Evolutionary conservation across 2,888 invertebrate species (phyloP).

Genomic region (Aphelenchoides bicaudatus): DNA sequence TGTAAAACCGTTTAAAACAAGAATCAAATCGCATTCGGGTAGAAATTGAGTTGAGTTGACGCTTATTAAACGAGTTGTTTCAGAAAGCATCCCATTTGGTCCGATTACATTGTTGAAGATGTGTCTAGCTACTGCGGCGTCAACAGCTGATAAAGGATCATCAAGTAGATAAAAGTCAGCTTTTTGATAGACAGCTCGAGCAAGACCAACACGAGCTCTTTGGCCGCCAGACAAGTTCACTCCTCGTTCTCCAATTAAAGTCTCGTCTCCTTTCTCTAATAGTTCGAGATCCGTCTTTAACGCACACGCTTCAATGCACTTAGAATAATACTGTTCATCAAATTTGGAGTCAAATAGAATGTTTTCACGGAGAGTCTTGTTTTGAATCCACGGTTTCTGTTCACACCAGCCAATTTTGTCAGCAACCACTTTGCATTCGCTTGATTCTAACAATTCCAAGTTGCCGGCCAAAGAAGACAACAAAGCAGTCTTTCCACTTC

Average conservation of each 20-base stretch:
- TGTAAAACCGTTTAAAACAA: conserved; percentile 72
- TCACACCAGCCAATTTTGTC: conserved; percentile 84
- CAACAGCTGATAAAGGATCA: conserved; percentile 89
- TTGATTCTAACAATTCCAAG: no score
- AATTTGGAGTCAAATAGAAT: conserved; percentile 71
- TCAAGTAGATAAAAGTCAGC: conserved; percentile 85
- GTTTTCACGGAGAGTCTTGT: conserved; percentile 73
- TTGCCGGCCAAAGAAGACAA: no score
- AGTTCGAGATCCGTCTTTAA: conserved; percentile 85
- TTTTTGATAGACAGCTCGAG: conserved; percentile 77
- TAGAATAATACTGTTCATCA: conserved; percentile 40
- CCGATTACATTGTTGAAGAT: conserved; percentile 60
- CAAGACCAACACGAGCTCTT: conserved; percentile 85
- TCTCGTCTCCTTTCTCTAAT: conserved; percentile 81
- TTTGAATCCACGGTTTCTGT: conserved; percentile 73
- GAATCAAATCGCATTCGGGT: conserved; percentile 81
- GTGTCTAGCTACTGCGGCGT: conserved; percentile 92
- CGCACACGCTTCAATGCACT: conserved; percentile 78
- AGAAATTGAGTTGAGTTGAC: conserved; percentile 91
- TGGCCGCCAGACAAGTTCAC: conserved; percentile 81
- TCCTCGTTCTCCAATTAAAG: conserved; percentile 93
- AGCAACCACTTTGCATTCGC: no score
- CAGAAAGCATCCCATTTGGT: conserved; percentile 64
- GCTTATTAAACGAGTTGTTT: conserved; percentile 79
- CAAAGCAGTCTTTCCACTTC: conserved; percentile 69